Evolutionary conservation across 2,113 vertebrate species (phyloP).

Genomic region (Tapirus terrestris): DNA sequence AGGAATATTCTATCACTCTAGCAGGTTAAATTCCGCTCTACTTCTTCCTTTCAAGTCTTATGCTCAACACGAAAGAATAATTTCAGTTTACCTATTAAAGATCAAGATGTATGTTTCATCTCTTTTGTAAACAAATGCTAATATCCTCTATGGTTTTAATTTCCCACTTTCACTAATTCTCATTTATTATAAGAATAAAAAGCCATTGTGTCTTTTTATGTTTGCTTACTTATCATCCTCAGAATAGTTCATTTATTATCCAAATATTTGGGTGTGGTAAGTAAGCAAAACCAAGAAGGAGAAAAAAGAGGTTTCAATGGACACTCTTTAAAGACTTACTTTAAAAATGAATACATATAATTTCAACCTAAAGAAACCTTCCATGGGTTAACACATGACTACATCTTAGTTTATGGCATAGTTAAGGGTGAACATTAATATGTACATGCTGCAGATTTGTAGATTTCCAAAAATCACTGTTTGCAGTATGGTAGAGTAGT

Average conservation of each 20-base stretch:
- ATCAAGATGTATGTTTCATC: background rate
- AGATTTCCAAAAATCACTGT: background rate
- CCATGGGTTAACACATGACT: background rate
- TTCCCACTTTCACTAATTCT: background rate
- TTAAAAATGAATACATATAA: background rate
- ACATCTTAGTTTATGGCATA: background rate
- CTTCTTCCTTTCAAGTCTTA: background rate
- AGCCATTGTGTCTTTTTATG: background rate
- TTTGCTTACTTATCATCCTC: background rate
- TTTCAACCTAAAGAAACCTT: background rate
- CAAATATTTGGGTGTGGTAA: background rate
- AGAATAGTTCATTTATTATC: background rate
- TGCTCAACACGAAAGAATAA: background rate
- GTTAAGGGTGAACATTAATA: background rate
- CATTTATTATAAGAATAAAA: background rate
- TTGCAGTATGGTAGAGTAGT: background rate
- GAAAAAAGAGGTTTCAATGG: background rate
- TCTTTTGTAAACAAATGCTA: background rate
- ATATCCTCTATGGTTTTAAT: background rate
- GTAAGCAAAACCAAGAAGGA: background rate
- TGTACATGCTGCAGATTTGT: background rate
- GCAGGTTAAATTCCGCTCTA: background rate
- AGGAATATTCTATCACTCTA: background rate
- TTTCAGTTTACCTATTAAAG: background rate
- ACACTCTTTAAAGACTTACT: background rate